A percentile compares a stretch with the other conserved stretches of the same genome.
Conservation (phyloP, 2,888 invertebrate genomes). For the Eucera pruinosa region DNA sequence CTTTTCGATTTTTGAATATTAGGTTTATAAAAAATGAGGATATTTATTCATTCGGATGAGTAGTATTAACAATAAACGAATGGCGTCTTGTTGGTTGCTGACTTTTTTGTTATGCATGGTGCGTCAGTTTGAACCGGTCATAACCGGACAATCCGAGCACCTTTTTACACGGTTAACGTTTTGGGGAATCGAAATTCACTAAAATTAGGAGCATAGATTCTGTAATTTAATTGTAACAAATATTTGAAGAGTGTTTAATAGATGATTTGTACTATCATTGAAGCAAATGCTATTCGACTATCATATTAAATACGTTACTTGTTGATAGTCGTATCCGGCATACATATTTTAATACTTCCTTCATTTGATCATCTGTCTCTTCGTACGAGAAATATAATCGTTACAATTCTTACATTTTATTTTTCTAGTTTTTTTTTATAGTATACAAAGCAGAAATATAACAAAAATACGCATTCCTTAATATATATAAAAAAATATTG, state of each 20-base stretch:
- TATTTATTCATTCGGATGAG: conserved; percentile 8
- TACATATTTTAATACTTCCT: background rate
- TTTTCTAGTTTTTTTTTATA: no score
- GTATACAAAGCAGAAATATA: no score
- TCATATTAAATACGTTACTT: background rate
- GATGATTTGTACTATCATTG: background rate
- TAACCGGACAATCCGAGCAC: conserved; percentile 70
- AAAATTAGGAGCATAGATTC: background rate
- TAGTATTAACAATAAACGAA: conserved; percentile 31
- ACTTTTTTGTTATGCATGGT: conserved; percentile 60
- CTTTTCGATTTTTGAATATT: background rate
- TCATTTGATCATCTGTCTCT: background rate
- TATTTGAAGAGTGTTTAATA: background rate
- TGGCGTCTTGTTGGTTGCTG: conserved; percentile 46
- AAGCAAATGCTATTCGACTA: background rate
- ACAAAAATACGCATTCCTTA: no score
- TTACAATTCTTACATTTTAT: background rate
- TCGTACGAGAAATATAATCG: no score
- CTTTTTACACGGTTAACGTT: conserved; percentile 32
- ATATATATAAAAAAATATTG: no score
- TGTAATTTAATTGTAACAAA: background rate
- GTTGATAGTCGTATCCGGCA: background rate
- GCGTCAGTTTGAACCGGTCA: conserved; percentile 73
- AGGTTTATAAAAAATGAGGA: background rate
- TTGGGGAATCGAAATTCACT: conserved; percentile 15